These are phyloP conservation scores for Brachionus koreanus DNA, from an alignment of 1,140 invertebrate genomes.

Conservation along the genomic window DNA sequence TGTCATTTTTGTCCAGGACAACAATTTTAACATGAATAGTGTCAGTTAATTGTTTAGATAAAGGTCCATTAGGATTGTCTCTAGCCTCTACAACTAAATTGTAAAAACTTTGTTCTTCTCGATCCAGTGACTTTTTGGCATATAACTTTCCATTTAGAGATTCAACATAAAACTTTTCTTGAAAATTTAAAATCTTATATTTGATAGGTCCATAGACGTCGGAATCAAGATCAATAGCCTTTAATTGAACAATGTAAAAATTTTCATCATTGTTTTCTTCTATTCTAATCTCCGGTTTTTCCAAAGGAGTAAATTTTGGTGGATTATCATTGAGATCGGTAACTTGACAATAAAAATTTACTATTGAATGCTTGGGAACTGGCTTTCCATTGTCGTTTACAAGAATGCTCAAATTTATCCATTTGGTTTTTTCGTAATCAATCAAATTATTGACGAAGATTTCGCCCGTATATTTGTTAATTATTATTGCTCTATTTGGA, in stretches of 20 bases:
- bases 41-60: conserved; percentile 16
- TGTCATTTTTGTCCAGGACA: conserved; percentile 36
- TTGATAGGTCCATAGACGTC: conserved; percentile 1
- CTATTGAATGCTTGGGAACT: conserved; percentile 65
- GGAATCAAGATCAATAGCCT: background rate
- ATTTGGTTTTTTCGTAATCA: conserved; percentile 76
- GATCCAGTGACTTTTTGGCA: background rate
- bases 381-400: conserved; percentile 78
- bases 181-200: conserved; percentile 12
- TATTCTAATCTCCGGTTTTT: background rate
- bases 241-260: conserved; percentile 1
- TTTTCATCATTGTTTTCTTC: conserved; percentile 37
- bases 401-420: conserved; percentile 80
- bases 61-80: conserved; percentile 27
- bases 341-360: conserved; percentile 71
- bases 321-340: conserved; percentile 86
- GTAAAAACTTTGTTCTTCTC: conserved; percentile 30
- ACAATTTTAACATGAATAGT: background rate
- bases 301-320: conserved; percentile 53
- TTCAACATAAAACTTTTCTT: background rate
- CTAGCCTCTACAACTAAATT: conserved; percentile 28
- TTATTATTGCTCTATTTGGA: background rate
- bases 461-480: conserved; percentile 63
- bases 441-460: conserved; percentile 77
- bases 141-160: background rate